Evolutionary conservation across 2,113 vertebrate species (phyloP), one percentile per base, ranked within the genome.

Genomic region (Hippocampus barbouri): DNA sequence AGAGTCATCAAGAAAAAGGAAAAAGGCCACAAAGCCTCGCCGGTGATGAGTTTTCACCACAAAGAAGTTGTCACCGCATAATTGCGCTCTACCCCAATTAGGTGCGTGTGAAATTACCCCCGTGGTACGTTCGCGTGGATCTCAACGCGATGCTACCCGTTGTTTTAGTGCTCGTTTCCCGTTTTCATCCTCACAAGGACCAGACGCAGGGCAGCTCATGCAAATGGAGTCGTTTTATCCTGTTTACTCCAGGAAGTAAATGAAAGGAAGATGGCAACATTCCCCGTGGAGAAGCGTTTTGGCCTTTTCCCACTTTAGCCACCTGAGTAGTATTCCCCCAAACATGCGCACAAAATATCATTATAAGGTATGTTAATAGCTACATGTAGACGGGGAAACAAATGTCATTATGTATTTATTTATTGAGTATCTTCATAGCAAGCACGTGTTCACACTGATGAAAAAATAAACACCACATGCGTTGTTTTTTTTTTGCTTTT

Each of bases 161-260:
- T 78, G 81, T 76, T 1, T 79, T 70, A 43, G 70, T 76, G 41
- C 40, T 34, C 40, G 62, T 56, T 70, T 64, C 0, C 40, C 2
- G 66, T 80, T 79, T 85, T 83, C 81, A 79, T 86, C 81, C 79
- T 73, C 64, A 10, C 74, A 9, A 12, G 11, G 66, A 77, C 63
- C 68, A 16, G 54, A 5, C 20, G 38, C 69, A 8, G 71, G 20
- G 76, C 20, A 71, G 74, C 79, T 80, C 75, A 85, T 89, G 90
- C 90, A 87, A 87, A 89, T 86, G 1, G 15, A 67, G 72, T 69
- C 57, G 83, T 89, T 91, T 90, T 80, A 90, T 90, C 82, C 84
- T 87, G 86, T 90, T 90, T 87, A 87, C 84, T 84, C 65, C 34
- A 66, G 77, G 65, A 82, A 81, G 79, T 73, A 74, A 80, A 84